Percentiles rank a stretch among this genome's conserved stretches.
phyloP scores from a whole-genome alignment of 2,113 vertebrate genomes.

The Lasiurus borealis region DNA sequence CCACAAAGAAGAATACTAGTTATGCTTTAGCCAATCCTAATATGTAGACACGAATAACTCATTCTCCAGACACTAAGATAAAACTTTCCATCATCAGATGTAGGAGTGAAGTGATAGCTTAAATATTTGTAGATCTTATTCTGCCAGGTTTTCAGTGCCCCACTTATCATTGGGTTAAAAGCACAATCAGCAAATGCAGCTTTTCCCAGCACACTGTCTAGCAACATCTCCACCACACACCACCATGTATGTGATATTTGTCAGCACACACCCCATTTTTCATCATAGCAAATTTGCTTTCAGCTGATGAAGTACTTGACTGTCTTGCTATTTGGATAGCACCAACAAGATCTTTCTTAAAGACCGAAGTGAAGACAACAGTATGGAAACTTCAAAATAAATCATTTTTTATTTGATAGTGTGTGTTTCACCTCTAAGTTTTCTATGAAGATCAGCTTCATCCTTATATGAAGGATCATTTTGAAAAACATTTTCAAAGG shows the following conservation, averaged over 20 bases:
- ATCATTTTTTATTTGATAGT: constrained; percentile 9
- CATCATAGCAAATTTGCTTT: constrained; percentile 61
- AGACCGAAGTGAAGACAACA: neutral
- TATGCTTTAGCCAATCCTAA: constrained; percentile 13
- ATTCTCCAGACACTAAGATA: constrained; percentile 58
- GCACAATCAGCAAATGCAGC: constrained; percentile 33
- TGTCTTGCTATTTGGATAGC: constrained; percentile 25
- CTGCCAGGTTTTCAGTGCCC: neutral
- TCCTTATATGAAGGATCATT: neutral
- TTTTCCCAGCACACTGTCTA: constrained; percentile 42
- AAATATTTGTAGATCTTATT: constrained; percentile 56
- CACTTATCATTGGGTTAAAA: constrained; percentile 73
- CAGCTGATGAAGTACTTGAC: constrained; percentile 37
- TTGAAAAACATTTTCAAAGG: neutral
- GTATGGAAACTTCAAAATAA: neutral
- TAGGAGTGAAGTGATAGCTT: constrained; percentile 43
- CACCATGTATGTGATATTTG: neutral
- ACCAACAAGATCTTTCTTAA: constrained; percentile 1
- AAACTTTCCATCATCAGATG: constrained; percentile 66
- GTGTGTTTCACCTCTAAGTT: constrained; percentile 13
- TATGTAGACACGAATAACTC: neutral
- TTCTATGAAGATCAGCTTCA: neutral
- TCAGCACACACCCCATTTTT: constrained; percentile 69
- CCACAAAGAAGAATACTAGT: neutral
- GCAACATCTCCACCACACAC: neutral